Evolutionary conservation across 53 echinoderm and acorn worm species (phyloP), one percentile per base, ranked within the genome.

Genomic region (Actinopyga echinites): DNA sequence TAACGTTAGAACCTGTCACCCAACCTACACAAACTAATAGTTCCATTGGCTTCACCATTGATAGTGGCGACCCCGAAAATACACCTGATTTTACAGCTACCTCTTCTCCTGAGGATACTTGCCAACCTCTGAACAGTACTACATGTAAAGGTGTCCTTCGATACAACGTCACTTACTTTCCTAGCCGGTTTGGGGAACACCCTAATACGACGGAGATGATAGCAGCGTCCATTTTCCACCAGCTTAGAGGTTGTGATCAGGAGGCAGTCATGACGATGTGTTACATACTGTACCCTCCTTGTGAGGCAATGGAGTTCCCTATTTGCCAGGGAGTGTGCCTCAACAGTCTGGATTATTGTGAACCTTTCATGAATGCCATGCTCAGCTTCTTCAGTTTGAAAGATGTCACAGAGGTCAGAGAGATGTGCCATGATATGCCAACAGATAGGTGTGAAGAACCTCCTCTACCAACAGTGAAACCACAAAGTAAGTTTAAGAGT

Each of bases 261-360:
- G 80, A 66, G 5, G 71, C 89, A 6, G 85, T 81, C 33, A 58
- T 89, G 40, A 80, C 85, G 62, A 85, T 91, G 54, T 94, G 94
- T 54, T 94, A 91, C 83, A 57, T 89, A 5, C 88, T 94, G 82
- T 94, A 85, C 83, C 91, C 89, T 49, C 94, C 94, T 0, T 94
- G 94, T 36, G 85, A 82, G 30, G 58, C 85, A 0, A 2, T 56
- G 15, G 83, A 74, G 25, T 59, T 57, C n/a, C 65, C 63, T 13
- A 83, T 94, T 57, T 94, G 94, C 56, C 53, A 31, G 1, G 87
- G 89, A 24, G 89, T 82, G 42, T 94, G 91, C 68, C 56, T 67
- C 17, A 85, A 68, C 21, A 89, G 79, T 1, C 80, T 89, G 64
- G 84, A 81, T 23, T 49, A 89, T 69, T 94, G 91, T 20, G 32